Conservation (phyloP, 2,113 vertebrate species). For the Rallus limicola region DNA sequence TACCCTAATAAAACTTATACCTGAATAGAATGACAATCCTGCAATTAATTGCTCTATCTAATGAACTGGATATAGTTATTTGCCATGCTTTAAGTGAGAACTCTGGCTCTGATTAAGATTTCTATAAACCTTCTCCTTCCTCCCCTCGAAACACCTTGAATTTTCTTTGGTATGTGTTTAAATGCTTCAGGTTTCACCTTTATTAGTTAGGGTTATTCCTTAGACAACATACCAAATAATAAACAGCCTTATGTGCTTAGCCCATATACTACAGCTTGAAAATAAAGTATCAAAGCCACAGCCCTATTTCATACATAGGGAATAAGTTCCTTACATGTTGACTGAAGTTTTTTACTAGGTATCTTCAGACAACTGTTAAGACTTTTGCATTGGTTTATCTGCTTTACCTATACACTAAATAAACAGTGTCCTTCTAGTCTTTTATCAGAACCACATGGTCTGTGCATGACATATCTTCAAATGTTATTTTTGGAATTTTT, state of each 20-base stretch:
- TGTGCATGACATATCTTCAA: constrained; percentile 12
- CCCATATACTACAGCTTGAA: not conserved
- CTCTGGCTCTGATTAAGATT: not conserved
- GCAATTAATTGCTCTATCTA: not conserved
- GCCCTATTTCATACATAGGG: not conserved
- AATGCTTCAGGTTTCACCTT: not conserved
- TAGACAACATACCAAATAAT: not conserved
- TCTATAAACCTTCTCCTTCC: not conserved
- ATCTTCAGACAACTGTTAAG: not conserved
- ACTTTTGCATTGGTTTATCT: not conserved
- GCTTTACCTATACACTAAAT: constrained; percentile 4
- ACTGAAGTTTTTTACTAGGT: not conserved
- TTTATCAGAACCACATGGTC: constrained; percentile 20
- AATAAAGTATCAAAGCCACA: not conserved
- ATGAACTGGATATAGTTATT: not conserved
- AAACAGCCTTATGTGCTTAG: not conserved
- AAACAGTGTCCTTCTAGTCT: not conserved
- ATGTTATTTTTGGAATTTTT: constrained; percentile 37
- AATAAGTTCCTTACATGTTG: not conserved
- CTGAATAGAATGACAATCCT: not conserved
- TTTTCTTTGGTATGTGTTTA: not conserved
- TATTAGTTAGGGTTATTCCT: not conserved
- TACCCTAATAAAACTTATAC: not conserved
- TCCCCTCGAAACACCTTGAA: not conserved
- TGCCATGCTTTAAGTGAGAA: not conserved